Base-by-base conservation (phyloP, 2,113 vertebrate species). In the Sebastes schlegelii region DNA sequence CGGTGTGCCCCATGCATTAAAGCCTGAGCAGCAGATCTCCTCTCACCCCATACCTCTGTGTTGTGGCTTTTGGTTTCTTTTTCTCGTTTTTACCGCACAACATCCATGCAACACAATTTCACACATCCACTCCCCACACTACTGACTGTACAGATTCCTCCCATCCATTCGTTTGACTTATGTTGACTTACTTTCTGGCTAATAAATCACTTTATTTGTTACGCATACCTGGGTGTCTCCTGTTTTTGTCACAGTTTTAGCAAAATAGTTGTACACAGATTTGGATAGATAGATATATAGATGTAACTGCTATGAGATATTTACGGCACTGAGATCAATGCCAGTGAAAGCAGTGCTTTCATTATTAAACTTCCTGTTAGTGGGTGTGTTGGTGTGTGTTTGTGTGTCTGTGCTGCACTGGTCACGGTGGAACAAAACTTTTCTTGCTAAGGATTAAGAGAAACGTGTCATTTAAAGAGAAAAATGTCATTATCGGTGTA, bases 401-500 rank as follows among this genome's bases (percentile, higher is more conserved):
- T 40, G 61, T 61, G 14, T 43, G 43, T 62, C 34, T 57, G 13
- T n/a, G 49, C 65, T 61, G 13, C 26, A 54, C 52, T 66, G 62
- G 78, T 86, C 64, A 82, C 8, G 5, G 54, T 52, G 26, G 49
- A 77, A 70, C 61, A 77, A 62, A 89, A 73, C 48, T 80, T 87
- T 79, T 66, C 58, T 65, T 58, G 73, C 43, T 57, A 71, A 74
- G 55, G 67, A 84, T 84, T 77, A 77, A 63, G 16, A 63, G 16
- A 75, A 40, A 88, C 66, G 62, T 87, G 85, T 87, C 65, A 76
- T 21, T 82, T 86, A 58, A 86, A 88, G 64, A 80, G 75, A 67
- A 82, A 90, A 91, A 84, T 84, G 75, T 65, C 72, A 76, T 87
- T 82, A 82, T 69, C 21, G 14, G 73, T 91, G 83, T 66, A 77